Base-by-base conservation (phyloP, 2,113 vertebrate genomes). In the Neogale vison region DNA sequence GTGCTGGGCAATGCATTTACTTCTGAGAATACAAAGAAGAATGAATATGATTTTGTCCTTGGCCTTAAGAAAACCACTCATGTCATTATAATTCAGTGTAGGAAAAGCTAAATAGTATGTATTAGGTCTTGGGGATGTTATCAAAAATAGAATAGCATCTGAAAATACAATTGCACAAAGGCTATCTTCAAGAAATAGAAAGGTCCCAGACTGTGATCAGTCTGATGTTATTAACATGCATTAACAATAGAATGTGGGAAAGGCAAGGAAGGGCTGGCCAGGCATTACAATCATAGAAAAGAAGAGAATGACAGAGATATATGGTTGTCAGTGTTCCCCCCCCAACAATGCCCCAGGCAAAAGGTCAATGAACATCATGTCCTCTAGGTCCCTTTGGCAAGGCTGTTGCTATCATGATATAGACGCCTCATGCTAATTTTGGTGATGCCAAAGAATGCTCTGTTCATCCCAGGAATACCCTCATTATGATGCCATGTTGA, bases 31-130 rank as follows among this genome's bases (percentile, higher is more conserved):
- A 59, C 26, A 79, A 96, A 86, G 50, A 95, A 36, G 18, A 59
- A 85, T 55, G 11, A 88, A 67, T 50, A 90, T 10, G 6, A 85
- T 20, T 85, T 95, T 29, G 47, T 59, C 31, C 85, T 88, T 63
- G 6, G 36, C 92, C 39, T 57, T 91, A 76, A 89, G 52, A 91
- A 97, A 94, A 90, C 42, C 52, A 86, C 21, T 92, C 57, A 84
- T 31, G 82, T 23, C 23, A 13, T 80, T 81, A 52, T 26, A 93
- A 97, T 81, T 74, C 29, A 71, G 47, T 65, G 1, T 81, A 92
- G 87, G n/a, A 90, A 90, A 95, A 92, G 24, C 36, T 90, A 39
- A 18, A 31, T 55, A 63, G 21, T 20, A 69, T 92, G 20, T 65
- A 36, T 20, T 95, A 85, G 15, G 12, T 79, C 23, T 88, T 72